Evolutionary conservation across 2,113 vertebrate species (phyloP), one percentile per base, ranked within the genome.

Genomic region (Tachuris rubrigastra): DNA sequence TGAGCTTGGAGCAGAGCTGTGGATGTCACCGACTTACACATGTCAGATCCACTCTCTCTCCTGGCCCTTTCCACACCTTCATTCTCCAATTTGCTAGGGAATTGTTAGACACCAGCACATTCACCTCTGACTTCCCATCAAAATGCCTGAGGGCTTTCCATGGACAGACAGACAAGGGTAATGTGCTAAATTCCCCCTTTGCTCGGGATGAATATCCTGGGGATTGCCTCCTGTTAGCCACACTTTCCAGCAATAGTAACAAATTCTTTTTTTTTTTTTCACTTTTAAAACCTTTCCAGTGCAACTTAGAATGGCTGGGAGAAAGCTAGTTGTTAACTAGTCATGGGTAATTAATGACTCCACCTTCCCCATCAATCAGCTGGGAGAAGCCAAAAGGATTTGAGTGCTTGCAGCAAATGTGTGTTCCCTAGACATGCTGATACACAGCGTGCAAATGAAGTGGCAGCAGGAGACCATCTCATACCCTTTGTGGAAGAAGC

Each of bases 301-400:
- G 62, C 73, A 56, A 67, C 83, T 44, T 44, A 28, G 92, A 77
- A 75, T 37, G 73, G 30, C 86, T 79, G 86, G 69, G 92, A 92
- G 88, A 92, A 90, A 95, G 60, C 88, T 81, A 35, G 83, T 83
- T 90, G 93, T 96, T 96, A 95, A 90, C 76, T 56, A 89, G 93
- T 89, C 92, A 72, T 85, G 90, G 83, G 56, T 94, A 93, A 97
- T 96, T 96, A 95, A 93, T 94, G 92, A 82, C 88, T 94, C 88
- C 95, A 89, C 96, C 93, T 92, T 93, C 90, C 56, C 69, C 93
- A 96, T 96, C 96, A 75, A 62, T 96, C 96, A 95, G 76, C 73
- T 89, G 88, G 49, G 52, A 82, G 80, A 80, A 93, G 92, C 88
- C 95, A 88, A 96, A 97, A 94, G 96, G 92, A 89, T 95, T 77